These are phyloP conservation scores for Oreocharis arfaki DNA, from an alignment of 2,113 vertebrate genomes.

Conservation along the genomic window DNA sequence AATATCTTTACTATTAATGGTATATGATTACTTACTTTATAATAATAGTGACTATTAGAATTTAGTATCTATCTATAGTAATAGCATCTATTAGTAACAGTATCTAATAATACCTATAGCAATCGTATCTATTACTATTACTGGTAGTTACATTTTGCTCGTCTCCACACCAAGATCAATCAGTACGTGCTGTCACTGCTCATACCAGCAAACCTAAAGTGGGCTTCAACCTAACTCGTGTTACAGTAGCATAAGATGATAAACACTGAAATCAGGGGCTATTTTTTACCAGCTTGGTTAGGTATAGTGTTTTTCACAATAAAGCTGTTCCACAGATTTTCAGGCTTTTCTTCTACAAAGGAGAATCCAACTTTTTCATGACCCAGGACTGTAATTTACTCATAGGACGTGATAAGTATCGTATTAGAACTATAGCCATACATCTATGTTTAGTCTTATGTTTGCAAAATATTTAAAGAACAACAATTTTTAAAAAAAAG, in stretches of 20 bases:
- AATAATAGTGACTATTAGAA: not conserved
- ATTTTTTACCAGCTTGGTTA: not conserved
- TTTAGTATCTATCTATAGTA: not conserved
- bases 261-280: not conserved
- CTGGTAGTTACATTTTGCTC: not conserved
- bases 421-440: not conserved
- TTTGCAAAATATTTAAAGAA: not conserved
- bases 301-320: not conserved
- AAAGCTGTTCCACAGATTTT: not conserved
- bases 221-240: not conserved
- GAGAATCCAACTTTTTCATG: not conserved
- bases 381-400: not conserved
- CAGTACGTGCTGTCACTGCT: not conserved
- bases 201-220: not conserved
- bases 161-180: not conserved
- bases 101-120: not conserved
- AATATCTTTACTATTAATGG: not conserved
- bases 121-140: not conserved
- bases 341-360: not conserved
- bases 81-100: not conserved
- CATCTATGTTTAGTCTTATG: not conserved
- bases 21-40: not conserved
- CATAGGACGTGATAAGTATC: not conserved
- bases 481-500: too few relatives aligned
- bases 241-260: not conserved